Evolutionary conservation across 2,113 vertebrate genomes (phyloP).

Genomic region (Siphamia tubifer): DNA sequence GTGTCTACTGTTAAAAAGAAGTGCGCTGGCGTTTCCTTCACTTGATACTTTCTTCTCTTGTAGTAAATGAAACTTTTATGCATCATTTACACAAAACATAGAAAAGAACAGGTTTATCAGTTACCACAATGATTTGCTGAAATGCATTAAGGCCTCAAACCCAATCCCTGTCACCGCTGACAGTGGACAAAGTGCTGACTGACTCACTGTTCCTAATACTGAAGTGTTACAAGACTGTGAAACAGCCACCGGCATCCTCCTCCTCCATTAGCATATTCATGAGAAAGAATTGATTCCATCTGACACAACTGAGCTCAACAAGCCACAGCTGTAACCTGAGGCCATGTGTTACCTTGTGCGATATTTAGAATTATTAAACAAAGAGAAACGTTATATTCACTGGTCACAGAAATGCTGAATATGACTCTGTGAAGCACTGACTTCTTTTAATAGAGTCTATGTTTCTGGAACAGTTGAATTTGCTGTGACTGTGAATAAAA

Average conservation of each 20-base stretch:
- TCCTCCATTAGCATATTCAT: conserved; percentile 61
- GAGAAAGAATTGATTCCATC: conserved; percentile 35
- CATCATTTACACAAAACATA: conserved; percentile 10
- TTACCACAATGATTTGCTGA: conserved; percentile 9
- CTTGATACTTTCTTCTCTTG: conserved; percentile 1
- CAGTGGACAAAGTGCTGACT: conserved; percentile 52
- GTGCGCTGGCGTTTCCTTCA: neutral
- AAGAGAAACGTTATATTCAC: neutral
- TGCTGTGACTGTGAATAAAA: neutral
- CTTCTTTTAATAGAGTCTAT: neutral
- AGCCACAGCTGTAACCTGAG: conserved; percentile 22
- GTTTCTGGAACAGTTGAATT: neutral
- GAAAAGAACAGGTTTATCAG: conserved; percentile 8
- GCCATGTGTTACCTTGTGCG: conserved; percentile 6
- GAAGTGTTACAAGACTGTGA: conserved; percentile 49
- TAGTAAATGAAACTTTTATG: neutral
- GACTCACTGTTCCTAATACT: conserved; percentile 30
- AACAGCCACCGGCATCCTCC: conserved; percentile 47
- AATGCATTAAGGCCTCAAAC: conserved; percentile 30
- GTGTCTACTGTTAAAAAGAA: neutral
- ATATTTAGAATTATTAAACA: conserved; percentile 24
- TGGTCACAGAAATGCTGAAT: neutral
- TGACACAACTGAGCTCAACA: conserved; percentile 31
- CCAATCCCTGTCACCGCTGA: conserved; percentile 38
- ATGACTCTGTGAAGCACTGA: neutral